phyloP scores from a whole-genome alignment of 2,888 invertebrate species.

The Galerucella nymphaeae region DNA sequence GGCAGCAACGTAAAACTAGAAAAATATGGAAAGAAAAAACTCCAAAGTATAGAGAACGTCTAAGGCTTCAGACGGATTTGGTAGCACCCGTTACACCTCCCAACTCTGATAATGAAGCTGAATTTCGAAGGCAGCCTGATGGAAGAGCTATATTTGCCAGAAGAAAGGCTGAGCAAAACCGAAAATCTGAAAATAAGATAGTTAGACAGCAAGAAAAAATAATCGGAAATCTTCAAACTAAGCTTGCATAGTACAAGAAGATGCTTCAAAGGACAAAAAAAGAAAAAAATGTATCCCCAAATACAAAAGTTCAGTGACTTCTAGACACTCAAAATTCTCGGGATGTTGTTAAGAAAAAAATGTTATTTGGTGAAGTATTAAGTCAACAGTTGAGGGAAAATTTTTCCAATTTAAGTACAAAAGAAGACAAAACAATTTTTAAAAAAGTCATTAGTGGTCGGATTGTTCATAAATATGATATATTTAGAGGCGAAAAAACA shows the following conservation, averaged over 20 bases:
- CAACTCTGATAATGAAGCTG: constrained; percentile 6
- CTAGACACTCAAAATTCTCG: constrained; percentile 12
- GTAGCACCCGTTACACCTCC: constrained; percentile 8
- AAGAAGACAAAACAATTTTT: constrained; percentile 23
- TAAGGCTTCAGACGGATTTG: constrained; percentile 2
- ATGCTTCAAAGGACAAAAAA: constrained; percentile 1
- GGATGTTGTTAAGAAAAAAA: constrained; percentile 1
- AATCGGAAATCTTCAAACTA: not conserved
- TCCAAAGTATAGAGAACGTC: not conserved
- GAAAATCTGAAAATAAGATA: not conserved
- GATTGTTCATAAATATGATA: constrained; percentile 14
- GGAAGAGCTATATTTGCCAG: not conserved
- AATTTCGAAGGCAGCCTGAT: constrained; percentile 2
- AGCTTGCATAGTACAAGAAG: not conserved
- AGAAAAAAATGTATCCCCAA: constrained; percentile 8
- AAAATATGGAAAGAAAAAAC: not conserved
- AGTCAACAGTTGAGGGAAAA: constrained; percentile 11
- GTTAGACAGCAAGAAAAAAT: not conserved
- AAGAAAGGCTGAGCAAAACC: not conserved
- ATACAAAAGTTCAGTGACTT: constrained; percentile 14
- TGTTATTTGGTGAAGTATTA: constrained; percentile 24
- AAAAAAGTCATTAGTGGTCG: constrained; percentile 10
- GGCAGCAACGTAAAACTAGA: not conserved
- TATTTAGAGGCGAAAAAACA: not conserved
- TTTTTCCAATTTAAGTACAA: constrained; percentile 9